Conservation (phyloP, 2,888 invertebrate genomes). For the Drosophila ezoana region DNA sequence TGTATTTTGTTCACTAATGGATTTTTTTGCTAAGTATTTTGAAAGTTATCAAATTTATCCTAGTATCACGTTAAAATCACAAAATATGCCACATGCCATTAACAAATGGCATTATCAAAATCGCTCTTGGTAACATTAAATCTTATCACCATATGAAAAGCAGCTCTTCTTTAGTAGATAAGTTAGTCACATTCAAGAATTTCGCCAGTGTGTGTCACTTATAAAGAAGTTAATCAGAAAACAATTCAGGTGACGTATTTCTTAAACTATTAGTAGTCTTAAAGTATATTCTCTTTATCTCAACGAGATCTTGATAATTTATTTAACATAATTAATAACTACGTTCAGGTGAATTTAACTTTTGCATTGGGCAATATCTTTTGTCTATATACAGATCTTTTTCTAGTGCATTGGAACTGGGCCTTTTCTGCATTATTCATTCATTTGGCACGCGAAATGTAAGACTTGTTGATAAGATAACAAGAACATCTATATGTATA, state of each 20-base stretch:
- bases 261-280: background rate
- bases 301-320: background rate
- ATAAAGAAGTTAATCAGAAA: conserved; percentile 9
- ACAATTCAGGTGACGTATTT: background rate
- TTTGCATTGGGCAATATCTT: background rate
- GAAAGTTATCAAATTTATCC: too few species aligned
- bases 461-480: conserved; percentile 64
- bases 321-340: background rate
- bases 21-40: too few species aligned
- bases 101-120: too few species aligned
- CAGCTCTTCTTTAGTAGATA: background rate
- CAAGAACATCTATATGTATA: background rate
- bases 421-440: conserved; percentile 34
- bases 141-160: background rate
- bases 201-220: conserved; percentile 2
- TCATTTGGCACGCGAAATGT: conserved; percentile 54
- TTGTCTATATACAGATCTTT: background rate
- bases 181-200: conserved; percentile 10
- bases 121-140: background rate
- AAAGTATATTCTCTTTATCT: background rate
- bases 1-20: too few species aligned
- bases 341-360: too few species aligned
- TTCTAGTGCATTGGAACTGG: background rate
- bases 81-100: too few species aligned
- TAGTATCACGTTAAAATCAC: background rate